Evolutionary conservation across 2,888 invertebrate genomes (phyloP).

Genomic region (Cheilosia grossa): DNA sequence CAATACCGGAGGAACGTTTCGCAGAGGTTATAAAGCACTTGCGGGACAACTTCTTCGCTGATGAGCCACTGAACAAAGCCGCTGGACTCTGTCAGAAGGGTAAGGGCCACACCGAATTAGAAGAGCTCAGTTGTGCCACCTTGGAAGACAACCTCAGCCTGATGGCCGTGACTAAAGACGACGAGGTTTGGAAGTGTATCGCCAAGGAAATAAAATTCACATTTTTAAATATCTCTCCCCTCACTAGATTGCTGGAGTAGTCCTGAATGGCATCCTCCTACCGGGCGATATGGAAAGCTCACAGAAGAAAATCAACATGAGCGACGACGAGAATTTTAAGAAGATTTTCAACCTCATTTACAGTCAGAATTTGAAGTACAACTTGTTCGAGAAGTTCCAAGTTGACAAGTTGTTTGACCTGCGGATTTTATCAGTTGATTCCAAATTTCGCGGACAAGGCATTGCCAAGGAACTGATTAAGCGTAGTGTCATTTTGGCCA

Average conservation of each 20-base stretch:
- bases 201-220: not conserved
- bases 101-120: conserved; percentile 88
- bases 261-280: conserved; percentile 90
- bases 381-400: conserved; percentile 87
- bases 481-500: conserved; percentile 87
- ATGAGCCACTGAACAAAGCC: conserved; percentile 92
- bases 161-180: conserved; percentile 87
- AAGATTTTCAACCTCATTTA: conserved; percentile 91
- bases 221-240: conserved; percentile 6
- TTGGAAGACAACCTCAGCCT: conserved; percentile 89
- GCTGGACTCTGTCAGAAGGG: conserved; percentile 89
- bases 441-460: conserved; percentile 88
- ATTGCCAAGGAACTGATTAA: conserved; percentile 89
- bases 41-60: conserved; percentile 90
- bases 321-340: conserved; percentile 88
- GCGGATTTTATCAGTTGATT: conserved; percentile 90
- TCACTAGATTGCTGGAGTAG: conserved; percentile 90
- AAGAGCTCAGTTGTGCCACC: conserved; percentile 89
- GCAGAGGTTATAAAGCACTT: conserved; percentile 89
- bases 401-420: conserved; percentile 91
- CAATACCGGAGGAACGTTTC: conserved; percentile 80
- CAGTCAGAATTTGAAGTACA: conserved; percentile 87
- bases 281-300: conserved; percentile 89
- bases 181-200: conserved; percentile 84
- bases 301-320: conserved; percentile 86